Percentiles rank a stretch among this genome's conserved stretches.
phyloP scores from a whole-genome alignment of 2,888 invertebrate genomes.

The Andricus quercusramuli region DNA sequence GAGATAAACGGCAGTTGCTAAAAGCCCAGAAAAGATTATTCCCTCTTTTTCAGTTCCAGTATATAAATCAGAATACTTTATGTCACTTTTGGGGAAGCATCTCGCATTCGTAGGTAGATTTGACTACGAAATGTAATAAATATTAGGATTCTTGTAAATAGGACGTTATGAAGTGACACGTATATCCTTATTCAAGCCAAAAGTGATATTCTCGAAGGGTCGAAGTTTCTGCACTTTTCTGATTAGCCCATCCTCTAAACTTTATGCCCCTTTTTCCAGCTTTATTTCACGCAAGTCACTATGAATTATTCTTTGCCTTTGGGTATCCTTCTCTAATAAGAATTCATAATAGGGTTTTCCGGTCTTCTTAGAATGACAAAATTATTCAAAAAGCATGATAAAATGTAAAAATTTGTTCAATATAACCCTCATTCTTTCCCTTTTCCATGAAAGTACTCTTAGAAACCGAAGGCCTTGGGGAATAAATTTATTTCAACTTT shows the following conservation, averaged over 20 bases:
- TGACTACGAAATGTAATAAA: neutral
- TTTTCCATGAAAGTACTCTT: too few species aligned
- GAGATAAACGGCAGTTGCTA: conserved; percentile 11
- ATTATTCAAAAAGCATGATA: neutral
- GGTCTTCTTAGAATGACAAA: neutral
- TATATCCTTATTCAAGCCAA: neutral
- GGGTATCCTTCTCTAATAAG: neutral
- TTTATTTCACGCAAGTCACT: neutral
- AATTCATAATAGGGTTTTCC: neutral
- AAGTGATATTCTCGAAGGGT: conserved; percentile 19
- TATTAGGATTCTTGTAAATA: neutral
- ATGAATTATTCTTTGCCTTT: neutral
- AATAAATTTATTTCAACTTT: too few species aligned
- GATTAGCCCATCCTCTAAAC: conserved; percentile 24
- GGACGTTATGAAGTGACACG: neutral
- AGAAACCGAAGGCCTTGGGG: too few species aligned
- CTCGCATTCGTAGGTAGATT: neutral
- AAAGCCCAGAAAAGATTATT: neutral
- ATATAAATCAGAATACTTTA: neutral
- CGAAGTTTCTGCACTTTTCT: conserved; percentile 23
- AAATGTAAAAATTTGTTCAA: too few species aligned
- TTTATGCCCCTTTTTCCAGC: neutral
- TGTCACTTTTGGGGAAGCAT: neutral
- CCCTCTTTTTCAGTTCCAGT: neutral
- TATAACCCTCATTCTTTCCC: neutral